Conservation (phyloP, 2,888 invertebrate species). For the Drosophila mimetica region DNA sequence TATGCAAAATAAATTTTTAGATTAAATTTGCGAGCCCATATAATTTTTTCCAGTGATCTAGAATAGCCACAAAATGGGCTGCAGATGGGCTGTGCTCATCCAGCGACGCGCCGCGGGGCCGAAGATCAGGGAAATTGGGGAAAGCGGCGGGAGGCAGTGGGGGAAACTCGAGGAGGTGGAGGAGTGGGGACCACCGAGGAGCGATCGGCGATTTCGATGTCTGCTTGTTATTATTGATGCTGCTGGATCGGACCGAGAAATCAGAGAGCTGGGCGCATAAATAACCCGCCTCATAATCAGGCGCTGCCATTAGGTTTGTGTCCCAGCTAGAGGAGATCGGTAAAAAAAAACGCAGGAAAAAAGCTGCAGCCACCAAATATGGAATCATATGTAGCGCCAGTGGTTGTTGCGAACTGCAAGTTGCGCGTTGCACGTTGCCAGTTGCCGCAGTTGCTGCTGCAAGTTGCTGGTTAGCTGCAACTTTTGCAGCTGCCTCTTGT, state of each 20-base stretch:
- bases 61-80: slow-evolving; percentile 24
- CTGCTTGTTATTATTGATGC: slow-evolving; percentile 69
- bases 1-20: too few species aligned
- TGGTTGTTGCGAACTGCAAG: slow-evolving; percentile 21
- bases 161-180: slow-evolving; percentile 6
- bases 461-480: slow-evolving; percentile 5
- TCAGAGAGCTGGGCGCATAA: slow-evolving; percentile 44
- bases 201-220: slow-evolving; percentile 46
- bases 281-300: slow-evolving; percentile 71
- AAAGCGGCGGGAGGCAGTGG: background rate
- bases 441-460: slow-evolving; percentile 19
- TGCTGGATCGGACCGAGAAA: slow-evolving; percentile 31
- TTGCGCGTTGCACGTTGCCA: background rate
- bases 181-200: slow-evolving; percentile 61
- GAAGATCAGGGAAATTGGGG: slow-evolving; percentile 1
- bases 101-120: slow-evolving; percentile 22
- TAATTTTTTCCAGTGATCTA: slow-evolving; percentile 2
- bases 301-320: slow-evolving; percentile 54
- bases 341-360: background rate
- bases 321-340: slow-evolving; percentile 40
- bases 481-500: slow-evolving; percentile 39
- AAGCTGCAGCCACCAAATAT: slow-evolving; percentile 64
- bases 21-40: too few species aligned
- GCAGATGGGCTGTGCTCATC: slow-evolving; percentile 43
- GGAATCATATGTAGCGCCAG: slow-evolving; percentile 71